phyloP scores from a whole-genome alignment of 2,888 invertebrate species.

The Clusia tigrina region DNA sequence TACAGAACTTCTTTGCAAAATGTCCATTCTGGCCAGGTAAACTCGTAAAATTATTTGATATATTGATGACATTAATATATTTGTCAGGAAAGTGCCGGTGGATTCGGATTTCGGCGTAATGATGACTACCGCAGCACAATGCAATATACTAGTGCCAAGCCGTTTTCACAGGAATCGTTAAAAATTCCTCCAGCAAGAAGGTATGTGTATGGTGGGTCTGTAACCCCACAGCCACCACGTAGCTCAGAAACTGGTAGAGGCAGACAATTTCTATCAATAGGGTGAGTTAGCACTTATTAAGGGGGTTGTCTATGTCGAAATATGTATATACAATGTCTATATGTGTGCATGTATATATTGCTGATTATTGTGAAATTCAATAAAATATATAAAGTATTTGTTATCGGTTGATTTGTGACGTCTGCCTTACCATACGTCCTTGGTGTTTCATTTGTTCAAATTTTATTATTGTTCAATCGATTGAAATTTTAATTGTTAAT shows the following conservation, averaged over 20 bases:
- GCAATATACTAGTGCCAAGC: slow-evolving; percentile 44
- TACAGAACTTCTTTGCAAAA: slow-evolving; percentile 59
- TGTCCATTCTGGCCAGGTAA: slow-evolving; percentile 50
- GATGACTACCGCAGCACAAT: slow-evolving; percentile 58
- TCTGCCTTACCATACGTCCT: background rate
- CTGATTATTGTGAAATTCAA: background rate
- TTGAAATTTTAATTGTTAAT: background rate
- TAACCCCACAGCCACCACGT: slow-evolving; percentile 69
- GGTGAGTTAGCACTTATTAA: background rate
- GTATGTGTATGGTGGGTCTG: slow-evolving; percentile 69
- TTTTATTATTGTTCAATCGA: background rate
- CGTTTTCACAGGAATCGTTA: slow-evolving; percentile 25
- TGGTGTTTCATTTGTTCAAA: background rate
- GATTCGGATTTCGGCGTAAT: slow-evolving; percentile 51
- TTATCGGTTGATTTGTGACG: background rate
- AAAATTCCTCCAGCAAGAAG: slow-evolving; percentile 50
- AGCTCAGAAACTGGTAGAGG: slow-evolving; percentile 55
- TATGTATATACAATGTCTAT: background rate
- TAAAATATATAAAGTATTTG: too few relatives aligned
- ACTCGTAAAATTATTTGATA: background rate
- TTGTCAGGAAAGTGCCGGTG: slow-evolving; percentile 38
- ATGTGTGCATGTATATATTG: background rate
- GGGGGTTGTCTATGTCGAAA: background rate
- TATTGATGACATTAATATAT: slow-evolving; percentile 9
- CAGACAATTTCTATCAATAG: background rate